phyloP scores from a whole-genome alignment of 2,113 vertebrate genomes.

The Promerops cafer region DNA sequence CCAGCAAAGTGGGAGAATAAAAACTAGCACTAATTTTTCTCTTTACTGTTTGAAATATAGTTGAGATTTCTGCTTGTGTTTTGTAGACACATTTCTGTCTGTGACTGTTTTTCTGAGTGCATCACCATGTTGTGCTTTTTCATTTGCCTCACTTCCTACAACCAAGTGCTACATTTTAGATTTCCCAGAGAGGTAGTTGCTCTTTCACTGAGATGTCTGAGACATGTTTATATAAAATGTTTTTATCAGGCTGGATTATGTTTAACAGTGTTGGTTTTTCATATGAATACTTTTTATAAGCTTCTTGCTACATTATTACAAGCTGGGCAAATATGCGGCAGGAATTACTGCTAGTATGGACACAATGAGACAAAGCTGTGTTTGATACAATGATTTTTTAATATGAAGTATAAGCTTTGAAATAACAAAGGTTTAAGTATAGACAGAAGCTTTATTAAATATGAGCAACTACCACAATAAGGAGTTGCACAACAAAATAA shows the following conservation, averaged over 20 bases:
- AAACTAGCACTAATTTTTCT: neutral
- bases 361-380: neutral
- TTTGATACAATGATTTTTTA: neutral
- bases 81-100: neutral
- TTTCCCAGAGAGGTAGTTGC: neutral
- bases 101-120: neutral
- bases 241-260: neutral
- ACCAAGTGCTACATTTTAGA: neutral
- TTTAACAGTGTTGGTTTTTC: neutral
- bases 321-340: neutral
- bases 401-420: neutral
- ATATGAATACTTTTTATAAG: neutral
- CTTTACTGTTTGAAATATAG: neutral
- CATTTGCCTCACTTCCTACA: neutral
- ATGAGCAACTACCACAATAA: neutral
- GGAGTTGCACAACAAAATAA: slow-evolving; percentile 9
- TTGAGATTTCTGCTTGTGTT: neutral
- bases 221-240: neutral
- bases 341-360: neutral
- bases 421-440: neutral
- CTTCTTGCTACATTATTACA: neutral
- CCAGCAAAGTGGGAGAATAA: neutral
- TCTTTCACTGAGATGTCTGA: neutral
- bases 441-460: slow-evolving; percentile 7
- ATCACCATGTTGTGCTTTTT: neutral